These are phyloP conservation scores for Lethrus apterus DNA, from an alignment of 1,140 invertebrate species.

Conservation along the genomic window DNA sequence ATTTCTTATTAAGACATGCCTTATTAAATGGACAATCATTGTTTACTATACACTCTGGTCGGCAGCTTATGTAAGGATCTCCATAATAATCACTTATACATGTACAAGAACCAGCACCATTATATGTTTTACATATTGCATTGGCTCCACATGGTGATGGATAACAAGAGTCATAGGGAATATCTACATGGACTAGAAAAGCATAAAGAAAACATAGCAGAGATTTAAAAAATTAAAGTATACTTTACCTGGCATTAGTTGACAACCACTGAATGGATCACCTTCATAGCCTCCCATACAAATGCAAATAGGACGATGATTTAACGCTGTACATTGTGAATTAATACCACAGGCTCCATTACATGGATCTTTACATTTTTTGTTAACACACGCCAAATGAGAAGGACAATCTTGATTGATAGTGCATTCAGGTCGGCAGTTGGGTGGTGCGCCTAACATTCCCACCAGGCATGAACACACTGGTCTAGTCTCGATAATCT, in stretches of 20 bases:
- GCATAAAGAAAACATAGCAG: slow-evolving; percentile 16
- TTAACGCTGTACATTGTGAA: slow-evolving; percentile 66
- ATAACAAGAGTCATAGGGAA: slow-evolving; percentile 59
- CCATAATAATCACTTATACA: slow-evolving; percentile 74
- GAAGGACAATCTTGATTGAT: slow-evolving; percentile 74
- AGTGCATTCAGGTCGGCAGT: slow-evolving; percentile 68
- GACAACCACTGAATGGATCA: slow-evolving; percentile 74
- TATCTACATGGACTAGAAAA: slow-evolving; percentile 38
- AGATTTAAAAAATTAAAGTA: slow-evolving; percentile 12
- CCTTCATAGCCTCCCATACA: slow-evolving; percentile 70
- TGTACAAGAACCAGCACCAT: slow-evolving; percentile 69
- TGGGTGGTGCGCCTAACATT: slow-evolving; percentile 76
- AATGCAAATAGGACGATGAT: slow-evolving; percentile 70
- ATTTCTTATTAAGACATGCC: slow-evolving; percentile 77
- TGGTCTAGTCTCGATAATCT: slow-evolving; percentile 57
- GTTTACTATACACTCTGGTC: slow-evolving; percentile 76
- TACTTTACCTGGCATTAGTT: slow-evolving; percentile 55
- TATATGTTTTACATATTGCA: slow-evolving; percentile 68
- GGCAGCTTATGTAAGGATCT: slow-evolving; percentile 73
- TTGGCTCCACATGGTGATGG: slow-evolving; percentile 78
- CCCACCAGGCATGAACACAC: slow-evolving; percentile 69
- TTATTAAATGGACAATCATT: slow-evolving; percentile 64
- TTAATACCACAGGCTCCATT: slow-evolving; percentile 77
- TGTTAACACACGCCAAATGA: slow-evolving; percentile 67
- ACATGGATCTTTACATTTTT: slow-evolving; percentile 73